Evolutionary conservation across 2,113 vertebrate species (phyloP).

Genomic region (Corythornis cristatus): DNA sequence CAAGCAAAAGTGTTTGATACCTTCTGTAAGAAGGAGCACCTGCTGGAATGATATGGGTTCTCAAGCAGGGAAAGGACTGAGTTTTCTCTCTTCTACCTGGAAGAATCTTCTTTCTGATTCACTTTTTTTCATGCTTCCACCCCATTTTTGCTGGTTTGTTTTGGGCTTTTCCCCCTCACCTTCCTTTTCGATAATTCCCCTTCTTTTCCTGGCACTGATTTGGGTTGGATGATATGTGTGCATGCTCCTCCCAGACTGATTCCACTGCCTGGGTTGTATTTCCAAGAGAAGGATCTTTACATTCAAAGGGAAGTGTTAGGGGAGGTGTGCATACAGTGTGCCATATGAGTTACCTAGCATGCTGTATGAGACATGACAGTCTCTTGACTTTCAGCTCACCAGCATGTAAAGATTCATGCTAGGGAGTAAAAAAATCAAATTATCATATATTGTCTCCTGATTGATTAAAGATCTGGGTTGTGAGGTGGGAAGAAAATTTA

Average conservation of each 20-base stretch:
- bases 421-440: not conserved
- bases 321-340: fast-evolving
- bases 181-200: not conserved
- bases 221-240: not conserved
- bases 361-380: not conserved
- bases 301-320: not conserved
- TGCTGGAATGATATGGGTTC: not conserved
- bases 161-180: too few relatives aligned
- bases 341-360: fast-evolving
- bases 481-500: not conserved
- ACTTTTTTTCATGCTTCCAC: not conserved
- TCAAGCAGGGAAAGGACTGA: not conserved
- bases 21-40: not conserved
- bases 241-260: not conserved
- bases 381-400: not conserved
- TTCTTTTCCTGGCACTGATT: not conserved
- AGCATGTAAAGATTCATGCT: not conserved
- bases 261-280: not conserved
- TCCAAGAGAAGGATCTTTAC: not conserved
- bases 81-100: not conserved
- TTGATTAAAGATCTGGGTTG: not conserved
- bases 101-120: not conserved
- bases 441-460: not conserved
- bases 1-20: not conserved
- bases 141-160: not conserved